Percentiles rank a stretch among this genome's conserved stretches.
Conservation (phyloP, 1,140 invertebrate species). For the Drosophila suzukii region DNA sequence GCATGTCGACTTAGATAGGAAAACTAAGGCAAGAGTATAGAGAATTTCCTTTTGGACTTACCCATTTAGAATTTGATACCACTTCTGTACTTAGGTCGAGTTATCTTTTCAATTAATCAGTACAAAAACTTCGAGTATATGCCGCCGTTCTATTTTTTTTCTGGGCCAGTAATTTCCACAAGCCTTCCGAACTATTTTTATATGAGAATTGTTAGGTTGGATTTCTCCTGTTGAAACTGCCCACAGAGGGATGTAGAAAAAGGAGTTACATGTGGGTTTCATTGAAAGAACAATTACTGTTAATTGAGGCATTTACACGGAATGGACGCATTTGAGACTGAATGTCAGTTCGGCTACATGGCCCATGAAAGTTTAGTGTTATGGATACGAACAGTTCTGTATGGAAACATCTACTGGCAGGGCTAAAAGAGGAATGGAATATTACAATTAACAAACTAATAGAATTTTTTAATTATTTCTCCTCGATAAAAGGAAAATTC, state of each 20-base stretch:
- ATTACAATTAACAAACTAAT: slow-evolving; percentile 9
- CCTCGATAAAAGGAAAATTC: slow-evolving; percentile 7
- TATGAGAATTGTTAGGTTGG: too few species aligned
- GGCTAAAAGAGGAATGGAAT: too few species aligned
- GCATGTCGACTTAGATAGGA: too few species aligned
- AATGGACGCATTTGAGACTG: slow-evolving; percentile 24
- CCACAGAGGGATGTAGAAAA: slow-evolving; percentile 2
- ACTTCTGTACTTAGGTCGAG: neutral
- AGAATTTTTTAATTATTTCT: neutral
- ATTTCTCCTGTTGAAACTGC: neutral
- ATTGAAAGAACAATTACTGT: slow-evolving; percentile 40
- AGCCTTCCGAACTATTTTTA: neutral
- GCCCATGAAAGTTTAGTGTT: slow-evolving; percentile 1
- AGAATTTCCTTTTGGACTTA: too few species aligned
- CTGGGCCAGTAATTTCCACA: neutral
- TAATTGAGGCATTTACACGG: slow-evolving; percentile 18
- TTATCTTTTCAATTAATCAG: neutral
- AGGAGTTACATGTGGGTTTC: slow-evolving; percentile 14
- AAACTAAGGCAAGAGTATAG: too few species aligned
- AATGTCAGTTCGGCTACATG: slow-evolving; percentile 6
- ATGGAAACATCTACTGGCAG: neutral
- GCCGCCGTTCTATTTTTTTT: neutral
- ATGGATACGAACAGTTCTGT: neutral
- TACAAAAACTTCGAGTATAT: neutral
- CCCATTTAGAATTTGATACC: too few species aligned